Base-by-base conservation (phyloP, 2,113 vertebrate genomes). In the Antigone vipio region DNA sequence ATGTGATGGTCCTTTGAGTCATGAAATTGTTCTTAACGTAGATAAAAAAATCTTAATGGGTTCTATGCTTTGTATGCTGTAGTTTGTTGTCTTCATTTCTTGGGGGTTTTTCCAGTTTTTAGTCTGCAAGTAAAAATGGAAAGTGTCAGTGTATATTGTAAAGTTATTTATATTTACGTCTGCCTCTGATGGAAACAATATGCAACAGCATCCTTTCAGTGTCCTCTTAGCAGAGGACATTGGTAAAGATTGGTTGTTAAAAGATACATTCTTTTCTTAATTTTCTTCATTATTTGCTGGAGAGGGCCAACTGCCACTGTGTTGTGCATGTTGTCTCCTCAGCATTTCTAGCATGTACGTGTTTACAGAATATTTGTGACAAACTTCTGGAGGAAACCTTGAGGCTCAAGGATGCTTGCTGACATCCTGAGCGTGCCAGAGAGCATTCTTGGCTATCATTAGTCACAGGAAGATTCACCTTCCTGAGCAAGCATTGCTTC, bases 91-190 rank as follows among this genome's bases (percentile, higher is more conserved):
- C 42, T 79, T 35, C 23, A 26, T n/a, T 71, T 59, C 24, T 50
- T 77, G 22, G 0, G 0, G 0, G 38, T 45, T 80, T 42, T 66
- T 9, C 26, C 40, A 52, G 0, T 78, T 67, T 78, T 59, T 38
- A 60, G 45, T 71, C 38, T 69, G 13, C 74, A 78, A 52, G 21
- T 85, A 47, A 82, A 91, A 89, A 29, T 55, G 44, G 44, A 44
- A 72, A 30, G 8, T 12, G 9, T 47, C 59, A 47, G 12, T 56
- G 32, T 66, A 8, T 58, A 11, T 67, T 67, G 40, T 63, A 29
- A 66, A 59, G 16, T 6, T 59, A 50, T 5, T 69, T 89, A 18
- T 81, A 1, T 42, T 79, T 84, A 44, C 23, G 15, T 76, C 26
- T 63, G 53, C 22, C 9, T 85, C 27, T 55, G 50, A 86, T 82